Evolutionary conservation across 2,797 vertebrate genomes (phyloP).

Genomic region (Xenentodon cancila): DNA sequence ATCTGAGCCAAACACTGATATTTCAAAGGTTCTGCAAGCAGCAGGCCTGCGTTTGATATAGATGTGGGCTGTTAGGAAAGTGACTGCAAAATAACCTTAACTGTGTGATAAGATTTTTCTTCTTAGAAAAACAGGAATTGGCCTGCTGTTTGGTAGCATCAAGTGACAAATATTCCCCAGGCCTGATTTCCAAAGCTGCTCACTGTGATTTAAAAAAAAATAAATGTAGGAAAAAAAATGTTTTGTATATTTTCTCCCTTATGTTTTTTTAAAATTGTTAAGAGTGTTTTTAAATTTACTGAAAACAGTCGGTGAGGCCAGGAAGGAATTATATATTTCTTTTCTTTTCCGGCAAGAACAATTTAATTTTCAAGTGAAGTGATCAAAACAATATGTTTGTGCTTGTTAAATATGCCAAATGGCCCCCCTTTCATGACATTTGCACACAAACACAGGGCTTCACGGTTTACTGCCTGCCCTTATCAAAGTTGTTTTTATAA

Average conservation of each 20-base stretch:
- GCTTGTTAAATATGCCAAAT: constrained; percentile 46
- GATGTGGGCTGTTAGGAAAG: not conserved
- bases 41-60: not conserved
- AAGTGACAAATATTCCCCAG: constrained; percentile 4
- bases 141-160: constrained; percentile 9
- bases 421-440: constrained; percentile 29
- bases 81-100: not conserved
- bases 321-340: constrained; percentile 30
- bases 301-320: constrained; percentile 21
- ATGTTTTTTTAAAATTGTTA: constrained; percentile 30
- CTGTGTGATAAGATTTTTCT: constrained; percentile 1
- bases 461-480: constrained; percentile 50
- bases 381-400: constrained; percentile 58
- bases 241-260: constrained; percentile 19
- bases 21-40: not conserved
- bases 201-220: constrained; percentile 12
- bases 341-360: constrained; percentile 28
- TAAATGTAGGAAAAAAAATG: constrained; percentile 13
- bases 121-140: constrained; percentile 1
- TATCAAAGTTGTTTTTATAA: constrained; percentile 63
- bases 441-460: constrained; percentile 38
- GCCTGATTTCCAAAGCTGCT: constrained; percentile 10
- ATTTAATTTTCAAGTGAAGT: constrained; percentile 48
- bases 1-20: not conserved
- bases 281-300: constrained; percentile 32